Conservation (phyloP, 2,797 vertebrate species). For the Paedocypris micromegethes region DNA sequence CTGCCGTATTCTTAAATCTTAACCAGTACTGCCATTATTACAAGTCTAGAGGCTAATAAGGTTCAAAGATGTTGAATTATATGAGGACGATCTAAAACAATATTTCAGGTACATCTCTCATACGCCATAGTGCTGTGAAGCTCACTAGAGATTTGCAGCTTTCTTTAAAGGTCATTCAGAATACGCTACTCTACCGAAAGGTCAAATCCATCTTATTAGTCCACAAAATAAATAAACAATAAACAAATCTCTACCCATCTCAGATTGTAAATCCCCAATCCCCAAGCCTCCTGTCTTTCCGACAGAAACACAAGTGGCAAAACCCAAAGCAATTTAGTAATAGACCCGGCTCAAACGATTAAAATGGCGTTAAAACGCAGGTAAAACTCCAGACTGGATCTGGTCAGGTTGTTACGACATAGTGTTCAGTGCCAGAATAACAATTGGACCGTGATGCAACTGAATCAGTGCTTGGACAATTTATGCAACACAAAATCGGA, state of each 20-base stretch:
- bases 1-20: constrained; percentile 11
- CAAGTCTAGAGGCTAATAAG: constrained; percentile 7
- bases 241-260: constrained; percentile 7
- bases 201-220: constrained; percentile 46
- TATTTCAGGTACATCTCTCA: constrained; percentile 17
- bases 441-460: constrained; percentile 21
- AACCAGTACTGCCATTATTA: constrained; percentile 10
- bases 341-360: constrained; percentile 50
- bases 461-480: constrained; percentile 8
- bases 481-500: constrained; percentile 26
- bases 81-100: neutral
- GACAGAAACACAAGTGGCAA: constrained; percentile 28
- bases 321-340: constrained; percentile 45
- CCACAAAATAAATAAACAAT: constrained; percentile 26
- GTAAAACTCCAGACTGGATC: constrained; percentile 12
- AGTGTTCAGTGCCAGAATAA: constrained; percentile 21
- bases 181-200: constrained; percentile 46
- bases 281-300: neutral
- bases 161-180: constrained; percentile 47
- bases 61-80: neutral
- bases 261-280: neutral
- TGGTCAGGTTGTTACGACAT: neutral
- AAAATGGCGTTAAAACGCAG: constrained; percentile 43
- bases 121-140: constrained; percentile 34
- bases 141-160: constrained; percentile 39